Conservation (phyloP, 2,888 invertebrate genomes). For the Ditylenchus weischeri region DNA sequence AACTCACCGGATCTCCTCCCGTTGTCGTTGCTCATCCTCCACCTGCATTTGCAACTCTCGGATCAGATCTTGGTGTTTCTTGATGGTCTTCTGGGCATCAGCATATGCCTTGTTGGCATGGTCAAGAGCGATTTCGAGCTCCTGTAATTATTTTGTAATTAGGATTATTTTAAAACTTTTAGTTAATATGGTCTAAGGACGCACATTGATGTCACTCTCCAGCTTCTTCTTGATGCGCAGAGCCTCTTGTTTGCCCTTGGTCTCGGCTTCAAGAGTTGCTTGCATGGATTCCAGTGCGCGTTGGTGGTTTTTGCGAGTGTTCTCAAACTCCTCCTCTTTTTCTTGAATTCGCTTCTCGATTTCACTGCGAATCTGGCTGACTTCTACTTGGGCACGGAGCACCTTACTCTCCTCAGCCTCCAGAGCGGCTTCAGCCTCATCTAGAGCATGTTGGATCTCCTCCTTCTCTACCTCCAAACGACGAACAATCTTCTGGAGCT, state of each 20-base stretch:
- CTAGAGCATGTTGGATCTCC: conserved; percentile 70
- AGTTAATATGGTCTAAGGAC: neutral
- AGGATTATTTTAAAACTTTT: neutral
- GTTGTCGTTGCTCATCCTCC: conserved; percentile 96
- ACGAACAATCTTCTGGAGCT: conserved; percentile 78
- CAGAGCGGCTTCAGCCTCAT: conserved; percentile 92
- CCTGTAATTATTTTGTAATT: conserved; percentile 59
- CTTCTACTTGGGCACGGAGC: conserved; percentile 80
- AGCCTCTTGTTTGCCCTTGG: conserved; percentile 71
- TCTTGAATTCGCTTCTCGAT: conserved; percentile 95
- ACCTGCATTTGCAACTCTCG: conserved; percentile 64
- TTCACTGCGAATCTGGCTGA: conserved; percentile 89
- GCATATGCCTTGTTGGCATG: conserved; percentile 82
- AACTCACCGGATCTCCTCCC: conserved; percentile 76
- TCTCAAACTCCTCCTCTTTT: conserved; percentile 99
- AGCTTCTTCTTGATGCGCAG: conserved; percentile 99
- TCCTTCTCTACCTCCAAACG: conserved; percentile 74
- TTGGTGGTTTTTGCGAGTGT: conserved; percentile 95
- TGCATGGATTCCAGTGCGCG: conserved; percentile 99
- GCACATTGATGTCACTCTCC: conserved; percentile 90
- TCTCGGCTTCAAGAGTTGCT: conserved; percentile 56
- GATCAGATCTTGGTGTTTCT: conserved; percentile 88
- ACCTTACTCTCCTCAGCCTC: conserved; percentile 83
- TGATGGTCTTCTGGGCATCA: conserved; percentile 80
- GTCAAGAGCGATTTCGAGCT: conserved; percentile 95